A percentile compares a stretch with the other conserved stretches of the same genome.
Conservation (phyloP, 2,888 invertebrate genomes). For the Brachynemurus nebulosus region DNA sequence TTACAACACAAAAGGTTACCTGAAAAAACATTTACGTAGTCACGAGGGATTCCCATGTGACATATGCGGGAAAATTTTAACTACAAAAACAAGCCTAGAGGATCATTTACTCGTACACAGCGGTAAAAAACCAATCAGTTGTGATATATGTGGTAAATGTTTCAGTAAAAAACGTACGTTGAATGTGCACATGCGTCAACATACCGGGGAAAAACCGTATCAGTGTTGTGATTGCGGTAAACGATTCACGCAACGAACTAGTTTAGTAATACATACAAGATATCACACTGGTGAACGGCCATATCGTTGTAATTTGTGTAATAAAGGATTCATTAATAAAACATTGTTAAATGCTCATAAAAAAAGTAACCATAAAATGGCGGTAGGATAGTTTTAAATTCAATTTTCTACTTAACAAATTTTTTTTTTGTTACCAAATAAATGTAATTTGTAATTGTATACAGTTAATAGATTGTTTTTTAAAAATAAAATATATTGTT, state of each 20-base stretch:
- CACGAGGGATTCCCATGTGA: slow-evolving; percentile 21
- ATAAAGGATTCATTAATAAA: slow-evolving; percentile 38
- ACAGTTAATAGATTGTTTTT: not conserved
- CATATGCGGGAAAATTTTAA: slow-evolving; percentile 18
- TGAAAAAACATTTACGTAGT: slow-evolving; percentile 22
- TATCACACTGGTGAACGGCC: slow-evolving; percentile 38
- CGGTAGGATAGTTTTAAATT: too few relatives aligned
- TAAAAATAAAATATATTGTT: too few relatives aligned
- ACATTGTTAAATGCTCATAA: slow-evolving; percentile 42
- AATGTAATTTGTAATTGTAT: not conserved
- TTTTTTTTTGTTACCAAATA: not conserved
- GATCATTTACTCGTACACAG: slow-evolving; percentile 10
- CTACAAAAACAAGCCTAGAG: slow-evolving; percentile 7
- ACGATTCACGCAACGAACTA: slow-evolving; percentile 31
- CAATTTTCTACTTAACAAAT: not conserved
- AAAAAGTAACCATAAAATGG: slow-evolving; percentile 34
- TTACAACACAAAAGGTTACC: slow-evolving; percentile 20
- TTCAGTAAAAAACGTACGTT: slow-evolving; percentile 9
- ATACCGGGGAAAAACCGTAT: slow-evolving; percentile 13
- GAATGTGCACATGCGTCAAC: slow-evolving; percentile 12
- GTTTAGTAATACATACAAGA: slow-evolving; percentile 33
- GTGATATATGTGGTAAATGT: slow-evolving; percentile 10
- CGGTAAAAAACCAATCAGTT: slow-evolving; percentile 8
- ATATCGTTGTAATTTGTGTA: slow-evolving; percentile 36
- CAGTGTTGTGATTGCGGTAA: slow-evolving; percentile 10